Conservation (phyloP, 2,888 invertebrate genomes). For the Psococerastis gibbosa region DNA sequence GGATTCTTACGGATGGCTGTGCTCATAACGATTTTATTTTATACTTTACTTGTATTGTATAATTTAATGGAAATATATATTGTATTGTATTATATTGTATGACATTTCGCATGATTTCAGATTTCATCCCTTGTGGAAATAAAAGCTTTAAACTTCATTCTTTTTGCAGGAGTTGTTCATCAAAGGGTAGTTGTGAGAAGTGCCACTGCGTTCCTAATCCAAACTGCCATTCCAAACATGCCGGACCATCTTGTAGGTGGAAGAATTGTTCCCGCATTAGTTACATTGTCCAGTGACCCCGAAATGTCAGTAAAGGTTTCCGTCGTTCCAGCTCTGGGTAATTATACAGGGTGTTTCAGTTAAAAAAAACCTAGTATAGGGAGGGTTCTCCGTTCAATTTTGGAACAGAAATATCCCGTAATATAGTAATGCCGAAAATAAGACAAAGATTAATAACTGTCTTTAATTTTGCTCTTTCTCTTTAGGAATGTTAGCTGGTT, state of each 20-base stretch:
- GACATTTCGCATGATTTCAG: too few species aligned
- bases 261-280: slow-evolving; percentile 44
- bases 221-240: slow-evolving; percentile 32
- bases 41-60: too few species aligned
- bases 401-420: too few species aligned
- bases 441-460: slow-evolving; percentile 10
- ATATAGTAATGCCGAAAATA: not conserved
- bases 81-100: too few species aligned
- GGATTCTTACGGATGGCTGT: too few species aligned
- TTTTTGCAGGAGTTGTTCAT: slow-evolving; percentile 37
- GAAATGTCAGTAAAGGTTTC: slow-evolving; percentile 34
- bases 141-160: slow-evolving; percentile 5
- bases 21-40: too few species aligned
- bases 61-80: too few species aligned
- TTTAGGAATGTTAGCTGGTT: slow-evolving; percentile 34
- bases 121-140: not conserved
- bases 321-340: slow-evolving; percentile 1
- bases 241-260: slow-evolving; percentile 34
- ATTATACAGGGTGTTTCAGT: too few species aligned
- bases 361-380: too few species aligned
- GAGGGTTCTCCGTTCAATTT: too few species aligned
- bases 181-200: slow-evolving; percentile 37
- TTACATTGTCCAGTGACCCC: slow-evolving; percentile 46
- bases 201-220: slow-evolving; percentile 39
- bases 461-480: slow-evolving; percentile 16